Percentiles rank a stretch among this genome's conserved stretches.
Conservation (phyloP, 2,113 vertebrate genomes). For the Sander vitreus region DNA sequence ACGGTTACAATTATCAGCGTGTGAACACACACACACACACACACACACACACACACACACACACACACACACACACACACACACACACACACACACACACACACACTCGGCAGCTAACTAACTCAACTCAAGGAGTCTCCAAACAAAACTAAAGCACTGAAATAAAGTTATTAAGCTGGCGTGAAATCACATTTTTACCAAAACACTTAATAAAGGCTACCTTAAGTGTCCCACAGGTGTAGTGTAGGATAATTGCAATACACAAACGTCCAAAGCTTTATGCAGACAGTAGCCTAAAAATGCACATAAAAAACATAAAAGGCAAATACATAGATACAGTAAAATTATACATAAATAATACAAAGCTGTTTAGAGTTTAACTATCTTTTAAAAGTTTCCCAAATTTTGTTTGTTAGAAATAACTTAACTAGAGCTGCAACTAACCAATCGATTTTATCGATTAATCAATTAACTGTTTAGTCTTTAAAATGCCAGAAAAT, state of each 20-base stretch:
- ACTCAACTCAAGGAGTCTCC: background rate
- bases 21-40: conserved; percentile 1
- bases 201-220: background rate
- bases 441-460: background rate
- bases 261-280: background rate
- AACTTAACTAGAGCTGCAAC: background rate
- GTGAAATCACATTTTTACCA: background rate
- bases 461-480: background rate
- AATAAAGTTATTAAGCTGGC: conserved; percentile 1
- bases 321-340: background rate
- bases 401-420: background rate
- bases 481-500: background rate
- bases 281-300: background rate
- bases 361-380: background rate
- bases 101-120: background rate
- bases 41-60: conserved; percentile 1
- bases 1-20: conserved; percentile 43
- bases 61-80: background rate
- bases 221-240: background rate
- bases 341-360: too few species aligned
- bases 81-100: conserved; percentile 9
- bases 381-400: background rate
- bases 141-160: conserved; percentile 10
- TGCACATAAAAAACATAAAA: background rate
- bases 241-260: background rate